phyloP scores from a whole-genome alignment of 2,888 invertebrate genomes.

The Rhamphomyia laevipes region DNA sequence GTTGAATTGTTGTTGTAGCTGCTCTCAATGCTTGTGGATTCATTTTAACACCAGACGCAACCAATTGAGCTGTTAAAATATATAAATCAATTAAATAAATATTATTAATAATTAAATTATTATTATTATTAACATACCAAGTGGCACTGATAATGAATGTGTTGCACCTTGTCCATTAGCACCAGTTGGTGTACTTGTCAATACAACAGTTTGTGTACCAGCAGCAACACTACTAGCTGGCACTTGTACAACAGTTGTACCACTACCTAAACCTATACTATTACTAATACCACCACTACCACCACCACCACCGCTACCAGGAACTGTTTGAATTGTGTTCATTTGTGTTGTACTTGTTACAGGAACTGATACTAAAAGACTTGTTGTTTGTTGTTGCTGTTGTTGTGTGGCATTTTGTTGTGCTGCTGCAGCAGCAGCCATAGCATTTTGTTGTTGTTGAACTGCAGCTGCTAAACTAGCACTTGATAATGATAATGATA shows the following conservation, averaged over 20 bases:
- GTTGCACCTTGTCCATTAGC: not conserved
- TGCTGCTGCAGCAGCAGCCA: conserved; percentile 14
- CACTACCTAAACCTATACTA: conserved; percentile 32
- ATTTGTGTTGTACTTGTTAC: conserved; percentile 35
- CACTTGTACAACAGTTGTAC: conserved; percentile 41
- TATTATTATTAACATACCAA: conserved; percentile 15
- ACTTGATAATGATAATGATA: conserved; percentile 64
- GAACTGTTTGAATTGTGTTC: conserved; percentile 22
- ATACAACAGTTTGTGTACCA: conserved; percentile 36
- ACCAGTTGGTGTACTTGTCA: conserved; percentile 25
- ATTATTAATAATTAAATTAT: not conserved
- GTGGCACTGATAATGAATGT: not conserved
- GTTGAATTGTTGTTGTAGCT: conserved; percentile 15
- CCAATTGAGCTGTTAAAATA: conserved; percentile 42
- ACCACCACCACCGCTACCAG: conserved; percentile 39
- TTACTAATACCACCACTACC: conserved; percentile 37
- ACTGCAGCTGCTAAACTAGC: conserved; percentile 41
- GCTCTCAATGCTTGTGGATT: conserved; percentile 34
- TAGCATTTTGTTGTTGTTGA: conserved; percentile 19
- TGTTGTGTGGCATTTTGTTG: conserved; percentile 14
- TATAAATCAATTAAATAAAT: conserved; percentile 5
- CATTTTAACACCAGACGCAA: conserved; percentile 53
- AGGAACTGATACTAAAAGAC: conserved; percentile 57
- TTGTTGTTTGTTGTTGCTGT: conserved; percentile 36
- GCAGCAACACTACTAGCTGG: conserved; percentile 24